A percentile compares a stretch with the other conserved stretches of the same genome.
phyloP scores from a whole-genome alignment of 1,140 invertebrate species.

The Drosophila chauvacae region DNA sequence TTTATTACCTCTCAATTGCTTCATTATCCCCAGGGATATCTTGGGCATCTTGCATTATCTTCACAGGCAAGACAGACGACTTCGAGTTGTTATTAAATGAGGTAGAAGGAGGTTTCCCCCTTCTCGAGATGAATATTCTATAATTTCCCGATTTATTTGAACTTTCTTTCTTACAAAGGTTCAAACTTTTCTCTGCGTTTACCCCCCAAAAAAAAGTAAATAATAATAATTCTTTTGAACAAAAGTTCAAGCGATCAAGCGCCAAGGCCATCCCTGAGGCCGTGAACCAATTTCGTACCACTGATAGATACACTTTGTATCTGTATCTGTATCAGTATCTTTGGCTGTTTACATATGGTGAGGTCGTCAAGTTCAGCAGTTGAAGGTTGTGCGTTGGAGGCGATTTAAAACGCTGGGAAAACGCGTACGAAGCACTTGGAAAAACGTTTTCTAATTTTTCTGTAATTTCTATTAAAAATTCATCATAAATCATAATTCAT shows the following conservation, averaged over 20 bases:
- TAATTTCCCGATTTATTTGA: neutral
- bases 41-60: neutral
- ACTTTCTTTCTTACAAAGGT: neutral
- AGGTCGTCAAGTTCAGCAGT: constrained; percentile 56
- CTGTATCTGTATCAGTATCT: constrained; percentile 13
- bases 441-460: neutral
- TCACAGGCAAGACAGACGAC: neutral
- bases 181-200: constrained; percentile 18
- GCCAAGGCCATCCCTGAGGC: constrained; percentile 52
- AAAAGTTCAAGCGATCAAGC: constrained; percentile 5
- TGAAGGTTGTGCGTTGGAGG: constrained; percentile 42
- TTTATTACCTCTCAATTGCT: constrained; percentile 22
- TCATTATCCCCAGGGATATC: constrained; percentile 8
- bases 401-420: constrained; percentile 40
- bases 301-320: constrained; percentile 28
- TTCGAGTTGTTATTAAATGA: neutral
- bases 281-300: constrained; percentile 63
- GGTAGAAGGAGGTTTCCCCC: neutral
- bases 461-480: neutral
- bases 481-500: no score
- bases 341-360: constrained; percentile 12
- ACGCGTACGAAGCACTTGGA: constrained; percentile 6
- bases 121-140: neutral
- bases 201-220: neutral
- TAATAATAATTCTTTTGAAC: neutral